phyloP scores from a whole-genome alignment of 1,140 invertebrate species.

The Acyrthosiphon pisum region DNA sequence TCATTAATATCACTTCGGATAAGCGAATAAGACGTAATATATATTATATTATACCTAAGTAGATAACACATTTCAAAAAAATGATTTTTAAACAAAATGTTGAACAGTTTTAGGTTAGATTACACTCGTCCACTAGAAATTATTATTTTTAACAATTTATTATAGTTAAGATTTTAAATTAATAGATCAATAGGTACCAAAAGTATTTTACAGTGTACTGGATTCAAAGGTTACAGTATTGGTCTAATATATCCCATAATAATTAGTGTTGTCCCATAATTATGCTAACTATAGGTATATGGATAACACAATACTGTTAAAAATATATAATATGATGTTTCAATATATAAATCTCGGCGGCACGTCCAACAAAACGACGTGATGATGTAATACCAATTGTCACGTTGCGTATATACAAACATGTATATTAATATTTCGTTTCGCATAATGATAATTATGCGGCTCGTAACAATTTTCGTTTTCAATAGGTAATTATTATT shows the following conservation, averaged over 20 bases:
- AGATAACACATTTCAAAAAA: not conserved
- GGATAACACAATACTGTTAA: not conserved
- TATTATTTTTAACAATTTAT: not conserved
- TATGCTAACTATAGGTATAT: not conserved
- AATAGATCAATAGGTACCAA: not conserved
- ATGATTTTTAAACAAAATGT: not conserved
- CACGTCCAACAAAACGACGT: not conserved
- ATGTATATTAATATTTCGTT: constrained; percentile 11
- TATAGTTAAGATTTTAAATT: not conserved
- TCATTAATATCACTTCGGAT: not conserved
- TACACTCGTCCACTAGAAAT: not conserved
- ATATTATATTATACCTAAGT: not conserved
- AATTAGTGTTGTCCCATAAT: too few species aligned
- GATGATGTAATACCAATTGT: not conserved
- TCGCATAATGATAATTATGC: constrained; percentile 8
- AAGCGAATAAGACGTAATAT: not conserved
- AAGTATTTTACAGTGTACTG: not conserved
- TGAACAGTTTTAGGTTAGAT: not conserved
- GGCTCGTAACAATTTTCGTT: constrained; percentile 24
- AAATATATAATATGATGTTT: not conserved
- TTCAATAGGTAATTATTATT: constrained; percentile 36
- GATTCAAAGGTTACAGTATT: too few species aligned
- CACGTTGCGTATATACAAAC: not conserved
- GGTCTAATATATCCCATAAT: too few species aligned
- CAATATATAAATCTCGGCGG: not conserved